Base-by-base conservation (phyloP, 2,797 vertebrate species). In the Orestias chungarensis region DNA sequence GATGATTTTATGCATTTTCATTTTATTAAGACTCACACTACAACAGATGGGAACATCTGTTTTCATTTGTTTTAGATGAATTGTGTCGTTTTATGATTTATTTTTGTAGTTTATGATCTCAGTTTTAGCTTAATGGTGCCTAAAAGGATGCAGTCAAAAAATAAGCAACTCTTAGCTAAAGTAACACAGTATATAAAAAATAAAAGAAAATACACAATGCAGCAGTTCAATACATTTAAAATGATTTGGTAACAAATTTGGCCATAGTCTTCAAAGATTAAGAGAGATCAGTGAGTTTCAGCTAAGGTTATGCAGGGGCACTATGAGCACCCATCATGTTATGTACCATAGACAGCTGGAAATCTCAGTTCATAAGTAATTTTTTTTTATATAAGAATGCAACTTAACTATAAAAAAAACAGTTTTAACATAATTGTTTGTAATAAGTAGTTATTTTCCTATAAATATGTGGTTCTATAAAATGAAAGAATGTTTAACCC, bases 1-100 rank as follows among this genome's bases (percentile, higher is more conserved):
- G n/a, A 49, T 75, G 33, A 18, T 38, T 61, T 61, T n/a, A 61
- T 38, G 31, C 20, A 38, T 61, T 61, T 61, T 61, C 57, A n/a
- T 61, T 38, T 23, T 20, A 61, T 38, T 14, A 38, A 38, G 33
- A 23, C 57, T 61, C 20, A 23, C 9, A 35, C 31, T 3, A 59
- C 20, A 38, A n/a, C n/a, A 61, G n/a, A 38, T 61, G 33, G 27
- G 55, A 59, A 35, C 27, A 38, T 61, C 33, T 35, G 33, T 61
- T 35, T 57, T 57, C 15, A 29, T 57, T 15, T n/a, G 33, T n/a
- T 38, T 61, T 20, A 17, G 52, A 29, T 29, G 25, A 15, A 54
- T 6, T 12, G 15, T 33, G 29, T 33, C 0, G 54, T 33, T 33
- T 18, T 7, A 20, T 31, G 29, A 3, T 17, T 27, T 29, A 9